phyloP scores from a whole-genome alignment of 2,113 vertebrate genomes.

The Ceyx margarethae region DNA sequence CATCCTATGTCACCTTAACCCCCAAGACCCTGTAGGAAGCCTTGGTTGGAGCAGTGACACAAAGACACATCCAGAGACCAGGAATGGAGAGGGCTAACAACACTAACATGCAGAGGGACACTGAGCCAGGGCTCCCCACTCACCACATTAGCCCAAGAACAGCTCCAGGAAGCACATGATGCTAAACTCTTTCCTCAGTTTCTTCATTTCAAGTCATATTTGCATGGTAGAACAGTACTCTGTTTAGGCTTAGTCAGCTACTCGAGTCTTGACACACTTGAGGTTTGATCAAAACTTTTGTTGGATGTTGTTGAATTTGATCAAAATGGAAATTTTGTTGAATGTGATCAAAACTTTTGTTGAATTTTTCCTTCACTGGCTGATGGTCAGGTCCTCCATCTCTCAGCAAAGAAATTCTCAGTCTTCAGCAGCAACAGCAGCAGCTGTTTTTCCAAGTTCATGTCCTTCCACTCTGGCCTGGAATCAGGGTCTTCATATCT shows the following conservation, averaged over 20 bases:
- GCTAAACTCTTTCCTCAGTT: not conserved
- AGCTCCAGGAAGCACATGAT: not conserved
- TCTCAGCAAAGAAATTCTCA: not conserved
- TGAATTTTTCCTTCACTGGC: not conserved
- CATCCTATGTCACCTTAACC: not conserved
- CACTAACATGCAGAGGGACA: accelerated
- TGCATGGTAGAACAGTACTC: not conserved
- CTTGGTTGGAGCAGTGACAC: not conserved
- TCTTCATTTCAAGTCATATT: not conserved
- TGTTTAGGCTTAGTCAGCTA: not conserved
- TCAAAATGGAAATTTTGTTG: not conserved
- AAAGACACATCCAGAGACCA: not conserved
- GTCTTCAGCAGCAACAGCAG: not conserved
- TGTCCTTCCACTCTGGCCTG: not conserved
- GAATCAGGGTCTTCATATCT: not conserved
- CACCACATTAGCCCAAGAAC: accelerated
- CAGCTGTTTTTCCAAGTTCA: not conserved
- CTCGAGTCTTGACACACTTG: not conserved
- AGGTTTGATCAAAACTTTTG: not conserved
- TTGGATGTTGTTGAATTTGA: not conserved
- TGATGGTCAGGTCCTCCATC: not conserved
- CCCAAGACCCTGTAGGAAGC: not conserved
- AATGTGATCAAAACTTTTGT: not conserved
- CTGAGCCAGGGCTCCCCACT: not conserved
- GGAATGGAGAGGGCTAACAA: not conserved